Evolutionary conservation across 2,113 vertebrate species (phyloP).

Genomic region (Oplegnathus fasciatus): DNA sequence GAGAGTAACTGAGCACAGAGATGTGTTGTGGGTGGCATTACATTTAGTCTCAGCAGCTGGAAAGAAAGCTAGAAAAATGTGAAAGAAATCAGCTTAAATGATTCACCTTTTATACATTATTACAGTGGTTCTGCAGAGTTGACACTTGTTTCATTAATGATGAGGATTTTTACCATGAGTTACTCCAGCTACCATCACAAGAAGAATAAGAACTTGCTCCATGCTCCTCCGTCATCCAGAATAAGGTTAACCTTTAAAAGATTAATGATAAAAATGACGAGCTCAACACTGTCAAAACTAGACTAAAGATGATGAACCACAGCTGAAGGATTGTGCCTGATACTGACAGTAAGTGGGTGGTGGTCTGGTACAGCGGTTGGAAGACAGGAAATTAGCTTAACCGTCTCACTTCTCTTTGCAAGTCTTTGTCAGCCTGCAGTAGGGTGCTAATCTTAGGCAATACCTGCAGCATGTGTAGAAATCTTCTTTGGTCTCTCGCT

Average conservation of each 20-base stretch:
- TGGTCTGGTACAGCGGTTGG: accelerated
- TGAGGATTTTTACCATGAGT: constrained; percentile 60
- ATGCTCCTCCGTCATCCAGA: constrained; percentile 21
- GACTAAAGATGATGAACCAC: background rate
- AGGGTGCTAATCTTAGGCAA: background rate
- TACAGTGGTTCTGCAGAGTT: background rate
- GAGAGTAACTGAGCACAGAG: constrained; percentile 25
- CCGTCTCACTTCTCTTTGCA: constrained; percentile 42
- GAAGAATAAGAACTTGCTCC: constrained; percentile 43
- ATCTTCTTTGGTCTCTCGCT: background rate
- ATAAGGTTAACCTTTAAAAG: background rate
- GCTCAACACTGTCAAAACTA: background rate
- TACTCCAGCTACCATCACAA: constrained; percentile 46
- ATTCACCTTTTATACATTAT: background rate
- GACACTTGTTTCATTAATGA: background rate
- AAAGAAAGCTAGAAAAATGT: constrained; percentile 11
- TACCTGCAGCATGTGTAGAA: background rate
- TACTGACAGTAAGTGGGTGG: background rate
- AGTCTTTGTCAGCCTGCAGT: too few relatives aligned
- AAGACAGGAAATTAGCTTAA: constrained; percentile 46
- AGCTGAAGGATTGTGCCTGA: background rate
- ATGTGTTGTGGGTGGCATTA: background rate
- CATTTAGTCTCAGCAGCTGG: constrained; percentile 45
- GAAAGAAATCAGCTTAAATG: background rate
- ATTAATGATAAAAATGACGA: background rate